phyloP scores from a whole-genome alignment of 53 echinoderm and acorn worm genomes.

The Patiria pectinifera region DNA sequence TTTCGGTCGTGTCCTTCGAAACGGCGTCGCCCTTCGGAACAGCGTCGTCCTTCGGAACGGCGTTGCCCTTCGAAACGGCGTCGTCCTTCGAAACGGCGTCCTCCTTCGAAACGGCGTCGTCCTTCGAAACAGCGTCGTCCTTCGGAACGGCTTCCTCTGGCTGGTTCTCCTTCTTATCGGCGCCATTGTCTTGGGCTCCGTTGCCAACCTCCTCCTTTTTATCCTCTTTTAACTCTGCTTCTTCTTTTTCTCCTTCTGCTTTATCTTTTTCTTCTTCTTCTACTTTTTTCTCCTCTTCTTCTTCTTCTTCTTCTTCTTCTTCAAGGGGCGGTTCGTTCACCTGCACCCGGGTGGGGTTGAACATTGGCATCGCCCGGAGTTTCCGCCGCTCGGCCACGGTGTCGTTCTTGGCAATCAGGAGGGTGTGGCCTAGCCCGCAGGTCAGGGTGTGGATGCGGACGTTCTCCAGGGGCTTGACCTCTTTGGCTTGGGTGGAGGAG shows the following conservation, averaged over 20 bases:
- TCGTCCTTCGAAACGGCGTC: background rate
- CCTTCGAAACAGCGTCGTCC: background rate
- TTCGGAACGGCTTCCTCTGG: background rate
- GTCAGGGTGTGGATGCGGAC: conserved; percentile 75
- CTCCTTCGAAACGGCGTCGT: background rate
- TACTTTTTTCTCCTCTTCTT: background rate
- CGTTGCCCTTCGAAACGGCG: background rate
- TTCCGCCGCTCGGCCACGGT: conserved; percentile 78
- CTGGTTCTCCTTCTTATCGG: background rate
- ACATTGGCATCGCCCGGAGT: conserved; percentile 75
- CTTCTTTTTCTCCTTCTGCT: conserved; percentile 25
- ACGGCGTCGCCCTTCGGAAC: background rate
- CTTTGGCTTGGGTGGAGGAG: conserved; percentile 87
- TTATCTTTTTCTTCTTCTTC: background rate
- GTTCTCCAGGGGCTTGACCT: conserved; percentile 81
- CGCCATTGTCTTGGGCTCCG: background rate
- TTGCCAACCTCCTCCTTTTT: background rate
- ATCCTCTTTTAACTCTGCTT: background rate
- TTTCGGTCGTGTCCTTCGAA: background rate
- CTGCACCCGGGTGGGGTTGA: conserved; percentile 67
- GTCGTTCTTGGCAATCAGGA: conserved; percentile 85
- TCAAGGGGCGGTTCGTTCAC: conserved; percentile 47
- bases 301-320: conserved; percentile 37
- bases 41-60: background rate
- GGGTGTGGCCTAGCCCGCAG: conserved; percentile 89